Conservation (phyloP, 2,888 invertebrate species). For the Synanthedon andrenaeformis region DNA sequence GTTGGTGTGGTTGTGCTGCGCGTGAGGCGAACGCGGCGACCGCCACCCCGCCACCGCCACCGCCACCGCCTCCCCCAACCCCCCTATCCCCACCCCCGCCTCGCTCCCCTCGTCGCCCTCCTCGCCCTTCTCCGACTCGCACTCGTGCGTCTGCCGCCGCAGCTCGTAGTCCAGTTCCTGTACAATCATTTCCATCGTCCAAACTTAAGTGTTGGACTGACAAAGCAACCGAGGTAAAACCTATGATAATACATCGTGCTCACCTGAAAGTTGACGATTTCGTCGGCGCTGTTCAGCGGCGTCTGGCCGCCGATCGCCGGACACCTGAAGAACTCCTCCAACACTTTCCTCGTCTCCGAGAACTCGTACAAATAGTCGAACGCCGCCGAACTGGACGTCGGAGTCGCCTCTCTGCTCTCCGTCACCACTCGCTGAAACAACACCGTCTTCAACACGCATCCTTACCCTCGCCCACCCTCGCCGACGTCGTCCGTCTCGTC, state of each 20-base stretch:
- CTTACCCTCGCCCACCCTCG: no score
- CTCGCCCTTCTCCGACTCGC: constrained; percentile 69
- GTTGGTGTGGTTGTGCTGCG: constrained; percentile 67
- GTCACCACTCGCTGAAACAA: constrained; percentile 55
- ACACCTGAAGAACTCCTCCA: constrained; percentile 92
- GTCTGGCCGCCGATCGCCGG: constrained; percentile 65
- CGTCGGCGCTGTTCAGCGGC: constrained; percentile 38
- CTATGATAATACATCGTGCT: no score
- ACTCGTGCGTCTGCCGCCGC: constrained; percentile 71
- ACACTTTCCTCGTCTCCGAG: constrained; percentile 90
- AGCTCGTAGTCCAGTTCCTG: constrained; percentile 84
- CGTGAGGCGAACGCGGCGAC: constrained; percentile 67
- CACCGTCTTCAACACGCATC: not conserved
- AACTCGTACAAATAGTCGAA: constrained; percentile 93
- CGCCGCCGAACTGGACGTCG: constrained; percentile 68
- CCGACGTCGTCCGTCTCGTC: not conserved
- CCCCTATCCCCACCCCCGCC: constrained; percentile 26
- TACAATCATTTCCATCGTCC: no score
- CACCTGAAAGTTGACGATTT: constrained; percentile 61
- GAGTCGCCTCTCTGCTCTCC: constrained; percentile 57
- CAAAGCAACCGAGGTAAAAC: no score
- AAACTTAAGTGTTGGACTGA: no score
- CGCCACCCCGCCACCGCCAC: constrained; percentile 76
- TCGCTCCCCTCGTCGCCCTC: constrained; percentile 55
- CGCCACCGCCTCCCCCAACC: constrained; percentile 36